A percentile compares a stretch with the other conserved stretches of the same genome.
These are phyloP conservation scores for Entomobrya multifasciata DNA, from an alignment of 2,888 invertebrate species.

Conservation along the genomic window DNA sequence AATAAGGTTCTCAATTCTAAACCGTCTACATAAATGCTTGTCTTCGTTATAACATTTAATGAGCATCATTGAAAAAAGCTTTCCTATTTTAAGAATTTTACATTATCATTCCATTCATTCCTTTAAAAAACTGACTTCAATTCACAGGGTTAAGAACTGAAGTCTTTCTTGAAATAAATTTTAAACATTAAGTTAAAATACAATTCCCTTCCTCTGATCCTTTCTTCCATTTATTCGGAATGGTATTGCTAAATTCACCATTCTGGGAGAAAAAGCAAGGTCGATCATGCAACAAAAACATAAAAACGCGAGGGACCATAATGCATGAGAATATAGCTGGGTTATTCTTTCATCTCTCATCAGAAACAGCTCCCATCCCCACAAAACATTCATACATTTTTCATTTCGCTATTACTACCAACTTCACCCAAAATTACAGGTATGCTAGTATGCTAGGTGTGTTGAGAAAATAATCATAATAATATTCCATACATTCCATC, in stretches of 20 bases:
- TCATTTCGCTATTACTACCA: not conserved
- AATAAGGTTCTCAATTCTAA: too few relatives aligned
- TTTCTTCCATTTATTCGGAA: not conserved
- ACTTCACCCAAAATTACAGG: slow-evolving; percentile 13
- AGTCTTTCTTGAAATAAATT: too few relatives aligned
- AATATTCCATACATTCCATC: slow-evolving; percentile 1
- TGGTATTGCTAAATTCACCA: not conserved
- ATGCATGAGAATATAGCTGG: slow-evolving; percentile 15
- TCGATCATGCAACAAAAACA: slow-evolving; percentile 4
- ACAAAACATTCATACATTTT: too few relatives aligned
- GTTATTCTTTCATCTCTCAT: not conserved
- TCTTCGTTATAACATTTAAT: not conserved
- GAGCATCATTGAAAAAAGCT: not conserved
- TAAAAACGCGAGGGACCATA: not conserved
- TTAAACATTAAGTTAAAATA: too few relatives aligned
- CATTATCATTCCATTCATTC: too few relatives aligned
- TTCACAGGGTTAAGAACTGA: too few relatives aligned
- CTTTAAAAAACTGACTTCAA: too few relatives aligned
- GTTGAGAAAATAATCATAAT: slow-evolving; percentile 11
- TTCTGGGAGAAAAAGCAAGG: slow-evolving; percentile 16
- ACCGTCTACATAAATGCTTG: not conserved
- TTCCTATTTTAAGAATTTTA: not conserved
- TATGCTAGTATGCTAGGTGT: slow-evolving; percentile 22
- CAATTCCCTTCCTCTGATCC: not conserved
- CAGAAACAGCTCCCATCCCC: not conserved